Base-by-base conservation (phyloP, 1,140 invertebrate genomes). In the Phthorimaea operculella region DNA sequence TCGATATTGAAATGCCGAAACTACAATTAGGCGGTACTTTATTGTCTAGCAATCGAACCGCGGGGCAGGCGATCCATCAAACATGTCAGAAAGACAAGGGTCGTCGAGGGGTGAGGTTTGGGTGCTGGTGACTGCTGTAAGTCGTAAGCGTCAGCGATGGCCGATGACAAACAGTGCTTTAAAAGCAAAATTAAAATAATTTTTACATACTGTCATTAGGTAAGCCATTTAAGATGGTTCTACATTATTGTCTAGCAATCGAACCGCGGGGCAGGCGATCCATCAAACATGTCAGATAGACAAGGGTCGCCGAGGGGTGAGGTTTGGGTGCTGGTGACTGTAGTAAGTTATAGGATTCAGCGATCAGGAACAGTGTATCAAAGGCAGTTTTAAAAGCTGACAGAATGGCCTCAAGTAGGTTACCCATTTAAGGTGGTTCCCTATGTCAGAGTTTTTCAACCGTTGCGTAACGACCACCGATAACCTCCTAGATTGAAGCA, bases 61-160 rank as follows among this genome's bases (percentile, higher is more conserved):
- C 47, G 47, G 11, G 55, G 66, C 64, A 50, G 54, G 72, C 70
- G 72, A 81, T 79, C 74, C 66, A 79, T 79, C 78, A 78, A 67
- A 56, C 57, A 55, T 34, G 57, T 56, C 66, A 63, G 61, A 66
- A 60, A 70, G 65, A 56, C 55, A 56, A 66, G 59, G 64, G 66
- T 67, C 57, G 61, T 63, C n/a, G 10, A 39, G 10, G 10, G 36
- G 36, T n/a, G 36, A 39, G 10, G n/a, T 39, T 39, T 3, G 36
- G 36, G 10, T 39, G 36, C 36, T 39, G 11, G 3, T 39, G 36
- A 34, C 11, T 34, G 10, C 3, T 39, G n/a, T 39, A 39, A 12
- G 36, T 3, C 1, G 8, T 39, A 39, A 39, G 36, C 2, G 21
- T 28, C 21, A 6, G 6, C 21, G 21, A 28, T 28, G 2, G 21